Conservation (phyloP, 2,797 vertebrate species). For the Rhadinocentrus ornatus region DNA sequence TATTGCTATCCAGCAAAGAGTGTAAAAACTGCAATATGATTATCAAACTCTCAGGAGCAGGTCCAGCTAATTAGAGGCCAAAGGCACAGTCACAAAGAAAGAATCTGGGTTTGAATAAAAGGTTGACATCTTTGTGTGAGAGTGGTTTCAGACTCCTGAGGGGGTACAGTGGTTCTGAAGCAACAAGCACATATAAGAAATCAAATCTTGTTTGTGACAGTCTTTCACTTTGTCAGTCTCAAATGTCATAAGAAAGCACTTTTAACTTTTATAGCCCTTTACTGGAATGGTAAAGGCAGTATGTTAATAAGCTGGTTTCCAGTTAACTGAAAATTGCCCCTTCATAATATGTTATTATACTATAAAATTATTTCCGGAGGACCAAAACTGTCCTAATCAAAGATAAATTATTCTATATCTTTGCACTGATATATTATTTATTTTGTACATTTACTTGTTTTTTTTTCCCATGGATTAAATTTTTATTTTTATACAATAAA, state of each 20-base stretch:
- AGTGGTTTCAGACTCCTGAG: conserved; percentile 29
- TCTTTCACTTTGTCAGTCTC: conserved; percentile 21
- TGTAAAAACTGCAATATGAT: conserved; percentile 56
- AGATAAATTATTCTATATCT: too few relatives aligned
- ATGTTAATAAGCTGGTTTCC: not conserved
- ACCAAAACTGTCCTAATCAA: too few relatives aligned
- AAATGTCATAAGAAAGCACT: conserved; percentile 27
- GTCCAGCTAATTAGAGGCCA: conserved; percentile 54
- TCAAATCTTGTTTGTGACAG: conserved; percentile 5
- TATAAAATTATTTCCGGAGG: too few relatives aligned
- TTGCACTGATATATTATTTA: too few relatives aligned
- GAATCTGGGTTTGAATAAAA: conserved; percentile 43
- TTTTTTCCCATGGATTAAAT: too few relatives aligned
- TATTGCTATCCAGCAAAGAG: conserved; percentile 50
- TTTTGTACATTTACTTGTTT: too few relatives aligned
- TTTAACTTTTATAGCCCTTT: conserved; percentile 1
- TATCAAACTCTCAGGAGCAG: conserved; percentile 54
- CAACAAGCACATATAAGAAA: conserved; percentile 13
- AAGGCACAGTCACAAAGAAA: conserved; percentile 30
- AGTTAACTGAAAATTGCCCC: not conserved
- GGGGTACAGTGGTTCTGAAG: conserved; percentile 29
- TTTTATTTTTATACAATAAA: too few relatives aligned
- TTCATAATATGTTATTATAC: too few relatives aligned
- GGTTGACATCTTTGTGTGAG: conserved; percentile 26
- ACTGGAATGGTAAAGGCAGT: not conserved